A percentile compares a stretch with the other conserved stretches of the same genome.
Evolutionary conservation across 2,888 invertebrate genomes (phyloP).

Genomic region (Sympetrum striolatum): DNA sequence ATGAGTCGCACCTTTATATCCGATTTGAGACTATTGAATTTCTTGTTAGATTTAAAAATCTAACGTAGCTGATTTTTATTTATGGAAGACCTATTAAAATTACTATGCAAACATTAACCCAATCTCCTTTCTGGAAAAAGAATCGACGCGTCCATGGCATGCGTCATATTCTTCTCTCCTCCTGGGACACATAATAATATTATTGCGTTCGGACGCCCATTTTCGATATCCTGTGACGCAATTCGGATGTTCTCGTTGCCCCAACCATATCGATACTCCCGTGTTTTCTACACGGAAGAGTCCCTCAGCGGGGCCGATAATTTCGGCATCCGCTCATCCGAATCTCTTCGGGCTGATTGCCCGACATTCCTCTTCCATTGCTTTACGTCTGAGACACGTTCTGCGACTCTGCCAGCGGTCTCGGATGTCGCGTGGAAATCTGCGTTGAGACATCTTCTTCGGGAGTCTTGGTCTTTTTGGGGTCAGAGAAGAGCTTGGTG

Average conservation of each 20-base stretch:
- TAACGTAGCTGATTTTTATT: no score
- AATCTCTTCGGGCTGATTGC: constrained; percentile 27
- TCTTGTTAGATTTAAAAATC: no score
- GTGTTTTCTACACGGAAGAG: constrained; percentile 16
- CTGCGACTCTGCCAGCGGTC: not conserved
- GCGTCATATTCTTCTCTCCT: not conserved
- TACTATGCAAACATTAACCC: not conserved
- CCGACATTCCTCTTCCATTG: not conserved
- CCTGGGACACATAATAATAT: not conserved
- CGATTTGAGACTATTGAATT: no score
- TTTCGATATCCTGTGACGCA: constrained; percentile 9
- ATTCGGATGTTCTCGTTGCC: not conserved
- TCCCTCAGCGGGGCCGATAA: not conserved
- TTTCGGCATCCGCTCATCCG: constrained; percentile 3
- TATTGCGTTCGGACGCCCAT: not conserved
- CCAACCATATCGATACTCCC: not conserved
- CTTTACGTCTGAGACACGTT: not conserved
- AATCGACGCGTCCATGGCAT: no score
- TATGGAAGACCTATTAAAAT: not conserved
- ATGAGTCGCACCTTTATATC: no score
- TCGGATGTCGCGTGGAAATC: constrained; percentile 33
- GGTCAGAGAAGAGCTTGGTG: constrained; percentile 30
- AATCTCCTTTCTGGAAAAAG: no score
- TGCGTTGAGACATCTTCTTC: constrained; percentile 27
- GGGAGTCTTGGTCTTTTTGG: constrained; percentile 7